These are phyloP conservation scores for Cryptophagus acutangulus DNA, from an alignment of 2,888 invertebrate genomes.

Conservation along the genomic window DNA sequence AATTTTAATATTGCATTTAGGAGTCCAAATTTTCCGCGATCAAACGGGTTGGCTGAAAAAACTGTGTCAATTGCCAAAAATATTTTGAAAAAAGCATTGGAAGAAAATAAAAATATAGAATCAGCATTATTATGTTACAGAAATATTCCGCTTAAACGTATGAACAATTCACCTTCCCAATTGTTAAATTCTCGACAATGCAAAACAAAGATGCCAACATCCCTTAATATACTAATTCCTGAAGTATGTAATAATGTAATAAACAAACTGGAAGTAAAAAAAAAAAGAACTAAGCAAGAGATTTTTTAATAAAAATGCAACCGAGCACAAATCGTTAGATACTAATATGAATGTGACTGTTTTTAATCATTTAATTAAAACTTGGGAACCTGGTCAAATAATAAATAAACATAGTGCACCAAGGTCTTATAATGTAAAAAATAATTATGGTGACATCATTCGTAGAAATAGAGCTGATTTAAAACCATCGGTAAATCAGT, in stretches of 20 bases:
- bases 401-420: constrained; percentile 7
- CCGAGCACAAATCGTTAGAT: constrained; percentile 6
- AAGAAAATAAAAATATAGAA: constrained; percentile 13
- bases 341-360: constrained; percentile 10
- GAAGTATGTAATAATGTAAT: constrained; percentile 9
- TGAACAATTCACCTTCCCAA: constrained; percentile 17
- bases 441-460: not conserved
- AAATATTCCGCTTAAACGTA: constrained; percentile 18
- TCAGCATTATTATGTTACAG: constrained; percentile 22
- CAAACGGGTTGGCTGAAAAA: constrained; percentile 19
- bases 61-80: constrained; percentile 11
- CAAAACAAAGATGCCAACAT: constrained; percentile 19
- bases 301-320: constrained; percentile 16
- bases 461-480: not conserved
- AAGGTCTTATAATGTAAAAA: not conserved
- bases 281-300: constrained; percentile 12
- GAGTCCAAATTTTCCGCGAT: constrained; percentile 15
- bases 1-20: constrained; percentile 15
- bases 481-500: not conserved
- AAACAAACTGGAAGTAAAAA: constrained; percentile 10
- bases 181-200: constrained; percentile 17
- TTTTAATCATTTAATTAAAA: constrained; percentile 14
- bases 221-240: constrained; percentile 9
- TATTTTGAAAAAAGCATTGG: constrained; percentile 12
- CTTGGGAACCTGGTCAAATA: constrained; percentile 15